These are phyloP conservation scores for Tenualosa ilisha DNA, from an alignment of 2,797 vertebrate genomes.

Conservation along the genomic window DNA sequence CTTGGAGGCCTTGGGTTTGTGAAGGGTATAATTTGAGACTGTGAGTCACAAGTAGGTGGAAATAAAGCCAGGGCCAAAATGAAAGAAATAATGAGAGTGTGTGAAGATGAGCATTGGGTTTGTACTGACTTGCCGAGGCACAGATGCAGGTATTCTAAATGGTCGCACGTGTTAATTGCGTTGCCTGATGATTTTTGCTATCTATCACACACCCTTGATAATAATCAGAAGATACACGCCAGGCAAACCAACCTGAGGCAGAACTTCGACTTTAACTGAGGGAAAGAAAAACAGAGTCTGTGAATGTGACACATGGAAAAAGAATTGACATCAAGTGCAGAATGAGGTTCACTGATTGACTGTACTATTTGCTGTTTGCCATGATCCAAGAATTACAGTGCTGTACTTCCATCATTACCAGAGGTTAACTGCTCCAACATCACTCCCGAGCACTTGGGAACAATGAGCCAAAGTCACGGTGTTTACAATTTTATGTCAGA, in stretches of 20 bases:
- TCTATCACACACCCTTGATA: conserved; percentile 21
- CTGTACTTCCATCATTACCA: conserved; percentile 44
- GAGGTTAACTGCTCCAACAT: conserved; percentile 39
- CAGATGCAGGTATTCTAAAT: conserved; percentile 41
- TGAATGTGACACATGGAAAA: neutral
- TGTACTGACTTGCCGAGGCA: conserved; percentile 38
- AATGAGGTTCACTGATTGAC: conserved; percentile 29
- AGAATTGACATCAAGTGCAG: conserved; percentile 21
- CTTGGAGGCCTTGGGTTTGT: neutral
- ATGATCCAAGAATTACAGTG: conserved; percentile 35
- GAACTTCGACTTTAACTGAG: neutral
- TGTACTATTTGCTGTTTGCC: conserved; percentile 37
- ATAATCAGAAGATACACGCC: conserved; percentile 17
- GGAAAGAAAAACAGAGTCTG: neutral
- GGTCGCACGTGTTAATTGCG: conserved; percentile 33
- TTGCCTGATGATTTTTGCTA: conserved; percentile 16
- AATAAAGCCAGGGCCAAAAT: neutral
- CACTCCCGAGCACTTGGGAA: conserved; percentile 38
- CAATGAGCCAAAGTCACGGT: conserved; percentile 41
- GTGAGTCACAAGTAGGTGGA: neutral
- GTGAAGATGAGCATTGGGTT: conserved; percentile 26
- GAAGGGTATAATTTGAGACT: neutral
- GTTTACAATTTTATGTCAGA: conserved; percentile 48
- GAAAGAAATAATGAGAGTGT: neutral
- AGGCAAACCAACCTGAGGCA: neutral